These are phyloP conservation scores for Iselma pallidipennis DNA, from an alignment of 2,888 invertebrate species.

Conservation along the genomic window DNA sequence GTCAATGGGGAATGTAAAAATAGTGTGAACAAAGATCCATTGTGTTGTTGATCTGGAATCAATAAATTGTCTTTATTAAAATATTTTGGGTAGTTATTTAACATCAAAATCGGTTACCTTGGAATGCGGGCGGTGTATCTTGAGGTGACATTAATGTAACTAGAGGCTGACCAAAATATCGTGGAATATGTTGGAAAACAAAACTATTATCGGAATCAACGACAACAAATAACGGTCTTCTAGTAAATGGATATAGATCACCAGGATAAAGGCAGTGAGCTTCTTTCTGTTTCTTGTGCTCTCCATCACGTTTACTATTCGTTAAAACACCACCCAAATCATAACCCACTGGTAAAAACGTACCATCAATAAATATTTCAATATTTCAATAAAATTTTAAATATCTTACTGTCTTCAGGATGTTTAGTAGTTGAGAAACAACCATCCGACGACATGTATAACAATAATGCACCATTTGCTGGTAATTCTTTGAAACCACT, in stretches of 20 bases:
- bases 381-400: background rate
- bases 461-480: constrained; percentile 84
- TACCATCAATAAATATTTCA: background rate
- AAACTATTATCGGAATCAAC: constrained; percentile 96
- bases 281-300: constrained; percentile 64
- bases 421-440: constrained; percentile 81
- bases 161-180: constrained; percentile 90
- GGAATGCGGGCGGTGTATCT: constrained; percentile 82
- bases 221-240: constrained; percentile 90
- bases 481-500: constrained; percentile 93
- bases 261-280: constrained; percentile 87
- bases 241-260: constrained; percentile 89
- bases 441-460: constrained; percentile 94
- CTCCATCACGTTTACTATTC: constrained; percentile 79
- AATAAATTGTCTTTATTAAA: background rate
- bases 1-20: constrained; percentile 94
- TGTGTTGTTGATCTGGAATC: constrained; percentile 74
- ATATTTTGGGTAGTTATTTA: background rate
- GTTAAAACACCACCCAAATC: constrained; percentile 91
- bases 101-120: constrained; percentile 64
- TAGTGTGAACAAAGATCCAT: constrained; percentile 91
- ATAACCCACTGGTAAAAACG: constrained; percentile 76
- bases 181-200: constrained; percentile 87
- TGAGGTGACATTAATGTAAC: constrained; percentile 93
- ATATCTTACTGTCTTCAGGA: constrained; percentile 81